phyloP scores from a whole-genome alignment of 2,797 vertebrate species.

The Nyctibius grandis region DNA sequence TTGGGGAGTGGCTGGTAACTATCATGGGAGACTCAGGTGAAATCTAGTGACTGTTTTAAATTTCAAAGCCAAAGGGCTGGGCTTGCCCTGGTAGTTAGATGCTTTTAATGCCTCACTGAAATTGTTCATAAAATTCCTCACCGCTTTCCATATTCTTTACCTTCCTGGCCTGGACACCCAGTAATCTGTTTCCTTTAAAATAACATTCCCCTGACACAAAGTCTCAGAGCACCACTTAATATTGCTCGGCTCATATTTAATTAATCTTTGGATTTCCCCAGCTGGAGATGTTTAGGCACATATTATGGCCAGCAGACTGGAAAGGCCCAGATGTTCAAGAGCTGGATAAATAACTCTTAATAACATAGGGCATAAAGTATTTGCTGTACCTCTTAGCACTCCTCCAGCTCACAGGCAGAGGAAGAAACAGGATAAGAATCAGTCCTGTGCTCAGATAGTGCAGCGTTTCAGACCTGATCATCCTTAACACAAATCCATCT shows the following conservation, averaged over 20 bases:
- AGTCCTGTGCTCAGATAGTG: neutral
- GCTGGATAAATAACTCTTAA: neutral
- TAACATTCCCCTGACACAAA: neutral
- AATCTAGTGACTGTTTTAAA: neutral
- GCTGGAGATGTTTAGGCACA: neutral
- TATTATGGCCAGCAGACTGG: neutral
- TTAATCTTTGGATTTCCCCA: neutral
- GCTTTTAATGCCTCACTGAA: neutral
- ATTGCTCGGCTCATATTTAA: slow-evolving; percentile 2
- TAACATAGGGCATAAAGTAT: neutral
- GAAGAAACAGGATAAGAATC: neutral
- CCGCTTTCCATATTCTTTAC: neutral
- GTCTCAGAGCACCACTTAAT: neutral
- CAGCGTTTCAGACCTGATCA: neutral
- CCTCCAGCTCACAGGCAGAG: neutral
- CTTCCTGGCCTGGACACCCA: neutral
- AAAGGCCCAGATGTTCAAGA: neutral
- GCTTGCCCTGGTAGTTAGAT: neutral
- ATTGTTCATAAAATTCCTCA: neutral
- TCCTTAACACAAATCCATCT: neutral
- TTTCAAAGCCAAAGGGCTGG: neutral
- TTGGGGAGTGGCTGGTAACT: neutral
- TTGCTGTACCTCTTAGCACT: neutral
- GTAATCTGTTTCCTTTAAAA: neutral
- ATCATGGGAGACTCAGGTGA: neutral